Base-by-base conservation (phyloP, 2,888 invertebrate genomes). In the Amiota communis region DNA sequence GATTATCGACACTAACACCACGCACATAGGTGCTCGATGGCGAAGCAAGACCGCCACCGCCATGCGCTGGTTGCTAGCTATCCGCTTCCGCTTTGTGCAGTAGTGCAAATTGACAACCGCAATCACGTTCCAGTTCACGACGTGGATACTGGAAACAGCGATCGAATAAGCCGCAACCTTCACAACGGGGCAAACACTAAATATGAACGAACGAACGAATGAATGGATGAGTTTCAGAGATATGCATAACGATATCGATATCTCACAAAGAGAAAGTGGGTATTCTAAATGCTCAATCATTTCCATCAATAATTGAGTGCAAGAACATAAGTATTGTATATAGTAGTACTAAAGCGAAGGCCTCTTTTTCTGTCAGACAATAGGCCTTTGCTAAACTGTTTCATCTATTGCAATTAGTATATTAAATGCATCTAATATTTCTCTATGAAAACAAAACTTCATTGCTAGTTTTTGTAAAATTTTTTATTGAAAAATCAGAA, bases 51-150 rank as follows among this genome's bases (percentile, higher is more conserved):
- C 79, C 84, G 36, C 36, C 36, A 78, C 82, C 84, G 67, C 84
- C 80, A 75, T 86, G 87, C 78, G 85, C 87, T 87, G 87, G 89
- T 87, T 90, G 90, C 90, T 93, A 92, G 92, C 92, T 92, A 87
- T 91, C 87, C 90, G 93, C 93, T 88, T 94, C 94, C 85, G 93
- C 96, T 89, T 96, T 94, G 91, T 96, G 96, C 88, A 96, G 93
- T 88, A 96, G 92, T 87, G 96, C 96, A 91, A 96, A 96, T 91
- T 96, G 95, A 92, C 96, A 96, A 91, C 95, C 95, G 90, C 96
- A 96, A 91, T 96, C 96, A 89, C 96, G 94, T 81, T 93, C 93
- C 85, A 88, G 81, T 82, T 92, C 91, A 89, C 94, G 93, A 86
- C 95, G 92, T 82, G 95, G 94, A 91, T 94, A 95, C 91, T 94